Evolutionary conservation across 2,888 invertebrate species (phyloP).

Genomic region (Achlya flavicornis): DNA sequence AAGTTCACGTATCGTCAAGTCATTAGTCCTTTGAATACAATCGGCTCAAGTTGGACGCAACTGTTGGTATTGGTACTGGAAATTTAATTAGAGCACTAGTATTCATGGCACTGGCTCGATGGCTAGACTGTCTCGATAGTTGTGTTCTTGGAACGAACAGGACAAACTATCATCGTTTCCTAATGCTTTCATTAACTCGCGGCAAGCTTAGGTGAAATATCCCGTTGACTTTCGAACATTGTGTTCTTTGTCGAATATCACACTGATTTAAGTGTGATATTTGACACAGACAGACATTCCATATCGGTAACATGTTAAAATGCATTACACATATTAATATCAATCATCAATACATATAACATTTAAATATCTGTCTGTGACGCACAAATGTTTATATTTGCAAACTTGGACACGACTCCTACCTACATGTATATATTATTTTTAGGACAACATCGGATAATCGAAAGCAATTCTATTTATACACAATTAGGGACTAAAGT

Average conservation of each 20-base stretch:
- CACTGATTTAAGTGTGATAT: too few relatives aligned
- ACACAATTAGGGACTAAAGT: not conserved
- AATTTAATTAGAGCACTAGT: not conserved
- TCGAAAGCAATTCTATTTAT: not conserved
- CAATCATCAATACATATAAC: not conserved
- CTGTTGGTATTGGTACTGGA: not conserved
- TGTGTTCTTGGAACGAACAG: not conserved
- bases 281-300: too few relatives aligned
- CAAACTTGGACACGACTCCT: not conserved
- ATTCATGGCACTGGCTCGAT: not conserved
- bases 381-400: not conserved
- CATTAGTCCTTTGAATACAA: slow-evolving; percentile 14
- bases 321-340: not conserved
- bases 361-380: not conserved
- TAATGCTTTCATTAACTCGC: not conserved
- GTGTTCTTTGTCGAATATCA: too few relatives aligned
- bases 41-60: slow-evolving; percentile 16
- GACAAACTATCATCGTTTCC: not conserved
- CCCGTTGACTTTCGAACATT: too few relatives aligned
- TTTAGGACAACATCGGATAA: not conserved
- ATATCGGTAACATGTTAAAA: not conserved
- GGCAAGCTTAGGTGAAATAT: too few relatives aligned
- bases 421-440: not conserved
- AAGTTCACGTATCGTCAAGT: slow-evolving; percentile 18
- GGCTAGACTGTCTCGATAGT: slow-evolving; percentile 2